Evolutionary conservation across 2,113 vertebrate genomes (phyloP).

Genomic region (Strigops habroptila): DNA sequence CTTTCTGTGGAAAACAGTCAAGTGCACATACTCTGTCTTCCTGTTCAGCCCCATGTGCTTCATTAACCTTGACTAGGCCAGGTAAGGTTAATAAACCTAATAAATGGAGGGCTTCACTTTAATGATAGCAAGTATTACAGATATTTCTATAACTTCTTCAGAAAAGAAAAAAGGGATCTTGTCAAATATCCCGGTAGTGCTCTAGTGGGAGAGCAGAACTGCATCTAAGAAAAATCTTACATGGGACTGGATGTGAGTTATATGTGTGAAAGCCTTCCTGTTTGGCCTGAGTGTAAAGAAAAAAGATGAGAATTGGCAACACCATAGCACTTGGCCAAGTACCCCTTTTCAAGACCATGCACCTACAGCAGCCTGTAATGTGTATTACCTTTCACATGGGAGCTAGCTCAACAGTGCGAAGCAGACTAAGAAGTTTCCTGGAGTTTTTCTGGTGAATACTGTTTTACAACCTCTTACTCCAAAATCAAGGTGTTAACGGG

Average conservation of each 20-base stretch:
- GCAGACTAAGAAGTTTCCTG: not conserved
- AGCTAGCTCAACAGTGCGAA: not conserved
- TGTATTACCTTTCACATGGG: not conserved
- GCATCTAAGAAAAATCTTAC: not conserved
- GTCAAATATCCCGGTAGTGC: not conserved
- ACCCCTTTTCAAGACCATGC: not conserved
- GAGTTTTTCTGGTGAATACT: not conserved
- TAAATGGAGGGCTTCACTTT: not conserved
- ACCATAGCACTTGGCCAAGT: not conserved
- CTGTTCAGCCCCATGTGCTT: not conserved
- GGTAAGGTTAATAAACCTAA: not conserved
- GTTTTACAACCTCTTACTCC: not conserved
- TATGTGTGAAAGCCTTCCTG: not conserved
- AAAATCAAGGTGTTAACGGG: not conserved
- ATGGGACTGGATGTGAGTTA: not conserved
- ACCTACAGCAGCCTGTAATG: not conserved
- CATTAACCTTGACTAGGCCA: not conserved
- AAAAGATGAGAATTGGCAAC: not conserved
- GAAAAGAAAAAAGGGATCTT: not conserved
- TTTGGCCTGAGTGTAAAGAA: not conserved
- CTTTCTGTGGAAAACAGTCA: not conserved
- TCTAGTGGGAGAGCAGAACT: not conserved
- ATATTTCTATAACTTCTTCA: not conserved
- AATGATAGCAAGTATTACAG: not conserved
- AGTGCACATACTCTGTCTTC: not conserved